These are phyloP conservation scores for Brachyopa scutellaris DNA, from an alignment of 2,888 invertebrate species.

Conservation along the genomic window DNA sequence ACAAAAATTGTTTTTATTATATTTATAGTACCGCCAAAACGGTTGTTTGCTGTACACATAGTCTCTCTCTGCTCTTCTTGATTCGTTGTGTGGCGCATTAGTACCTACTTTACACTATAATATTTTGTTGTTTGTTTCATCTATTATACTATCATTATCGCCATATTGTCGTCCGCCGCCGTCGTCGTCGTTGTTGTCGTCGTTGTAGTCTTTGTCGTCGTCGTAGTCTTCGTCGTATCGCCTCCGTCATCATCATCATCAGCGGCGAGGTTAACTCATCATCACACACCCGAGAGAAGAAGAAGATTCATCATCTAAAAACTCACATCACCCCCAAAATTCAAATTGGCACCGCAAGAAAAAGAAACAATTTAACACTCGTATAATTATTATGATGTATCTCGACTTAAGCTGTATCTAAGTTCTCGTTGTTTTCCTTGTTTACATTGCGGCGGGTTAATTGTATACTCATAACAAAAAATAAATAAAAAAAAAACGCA, in stretches of 20 bases:
- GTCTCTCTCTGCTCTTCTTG: conserved; percentile 45
- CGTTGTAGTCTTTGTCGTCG: conserved; percentile 77
- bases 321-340: conserved; percentile 34
- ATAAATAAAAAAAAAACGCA: conserved; percentile 28
- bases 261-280: conserved; percentile 41
- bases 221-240: conserved; percentile 40
- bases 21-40: conserved; percentile 79
- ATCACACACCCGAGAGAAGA: conserved; percentile 28
- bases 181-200: conserved; percentile 57
- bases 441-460: conserved; percentile 60
- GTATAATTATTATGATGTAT: conserved; percentile 26
- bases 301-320: background rate
- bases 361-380: conserved; percentile 50
- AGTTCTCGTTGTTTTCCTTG: conserved; percentile 32
- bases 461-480: conserved; percentile 33
- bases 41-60: conserved; percentile 60
- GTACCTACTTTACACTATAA: conserved; percentile 69
- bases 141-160: conserved; percentile 66
- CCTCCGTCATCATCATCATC: conserved; percentile 47
- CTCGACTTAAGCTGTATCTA: background rate
- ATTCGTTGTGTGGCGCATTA: conserved; percentile 69
- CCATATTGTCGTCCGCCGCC: no score
- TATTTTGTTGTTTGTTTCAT: conserved; percentile 66
- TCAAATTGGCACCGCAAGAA: conserved; percentile 41
- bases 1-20: conserved; percentile 82